Evolutionary conservation across 2,113 vertebrate genomes (phyloP), one percentile per base, ranked within the genome.

Genomic region (Rhizomys pruinosus): DNA sequence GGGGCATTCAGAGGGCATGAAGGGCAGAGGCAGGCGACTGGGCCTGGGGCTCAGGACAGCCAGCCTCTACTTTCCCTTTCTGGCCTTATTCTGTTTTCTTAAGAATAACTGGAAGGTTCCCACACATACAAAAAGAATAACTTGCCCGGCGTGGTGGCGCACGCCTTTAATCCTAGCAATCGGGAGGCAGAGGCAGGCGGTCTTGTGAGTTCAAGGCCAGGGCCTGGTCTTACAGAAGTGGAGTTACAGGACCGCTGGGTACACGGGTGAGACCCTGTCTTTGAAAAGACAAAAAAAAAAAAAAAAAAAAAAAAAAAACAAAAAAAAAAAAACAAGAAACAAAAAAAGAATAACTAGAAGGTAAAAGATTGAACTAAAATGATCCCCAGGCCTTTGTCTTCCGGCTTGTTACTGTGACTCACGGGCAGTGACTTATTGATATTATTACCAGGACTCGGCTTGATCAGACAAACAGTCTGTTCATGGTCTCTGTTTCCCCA

Each of bases 351-450:
- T 55, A 37, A 59, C 55, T 27, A 61, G 52, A 59, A 78, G 34
- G n/a, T 23, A 63, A 87, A 72, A 64, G 29, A 1, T 81, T 57
- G 61, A 11, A 23, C 86, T 57, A 32, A 68, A 82, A 79, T 68
- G 59, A 52, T 69, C 39, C 39, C 37, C 5, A 59, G 63, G 57
- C 90, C 47, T 86, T 63, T 42, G 23, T 39, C 87, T 69, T n/a
- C 32, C 39, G 63, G 76, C 57, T 91, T 7, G 0, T 3, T 39
- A 19, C 4, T 42, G 39, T 80, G 76, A 93, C 52, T 95, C 86
- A 63, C 25, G 57, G 87, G 92, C 72, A 8, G 72, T 73, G 93
- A 94, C 66, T 92, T 79, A 55, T 7, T 32, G 94, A 55, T 52
- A 47, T 52, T 90, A n/a, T 55, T 42, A 34, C 29, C 32, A 89